Conservation (phyloP, 2,888 invertebrate genomes). For the Caenorhabditis sp. region DNA sequence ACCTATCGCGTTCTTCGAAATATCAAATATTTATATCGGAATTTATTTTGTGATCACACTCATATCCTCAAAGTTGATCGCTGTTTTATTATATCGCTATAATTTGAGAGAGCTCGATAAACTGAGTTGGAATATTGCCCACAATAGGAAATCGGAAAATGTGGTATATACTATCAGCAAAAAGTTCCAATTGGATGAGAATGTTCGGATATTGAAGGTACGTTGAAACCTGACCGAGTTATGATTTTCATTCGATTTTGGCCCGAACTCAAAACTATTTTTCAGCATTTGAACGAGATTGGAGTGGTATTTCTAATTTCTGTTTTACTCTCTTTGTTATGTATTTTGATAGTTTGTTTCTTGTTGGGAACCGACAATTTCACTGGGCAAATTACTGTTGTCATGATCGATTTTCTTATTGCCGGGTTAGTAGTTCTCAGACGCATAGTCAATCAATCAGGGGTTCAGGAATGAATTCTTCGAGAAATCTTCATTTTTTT, state of each 20-base stretch:
- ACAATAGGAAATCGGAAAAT: neutral
- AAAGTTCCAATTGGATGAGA: neutral
- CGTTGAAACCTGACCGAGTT: no score
- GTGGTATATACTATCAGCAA: neutral
- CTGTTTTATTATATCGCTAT: neutral
- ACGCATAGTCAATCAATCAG: no score
- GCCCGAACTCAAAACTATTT: neutral
- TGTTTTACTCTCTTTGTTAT: neutral
- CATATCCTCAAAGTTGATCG: neutral
- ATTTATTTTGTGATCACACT: neutral
- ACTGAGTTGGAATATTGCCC: neutral
- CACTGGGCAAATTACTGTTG: neutral
- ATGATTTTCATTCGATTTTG: no score
- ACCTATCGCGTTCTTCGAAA: neutral
- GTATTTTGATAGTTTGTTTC: neutral
- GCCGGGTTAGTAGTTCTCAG: neutral
- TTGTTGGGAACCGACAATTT: neutral
- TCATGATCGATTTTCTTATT: neutral
- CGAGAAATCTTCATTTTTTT: no score
- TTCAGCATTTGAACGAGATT: neutral
- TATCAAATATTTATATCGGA: neutral
- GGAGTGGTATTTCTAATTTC: neutral
- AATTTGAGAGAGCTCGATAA: neutral
- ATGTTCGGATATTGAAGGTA: neutral
- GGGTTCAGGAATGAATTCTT: no score